Evolutionary conservation across 2,888 invertebrate species (phyloP).

Genomic region (Lissonota sp.): DNA sequence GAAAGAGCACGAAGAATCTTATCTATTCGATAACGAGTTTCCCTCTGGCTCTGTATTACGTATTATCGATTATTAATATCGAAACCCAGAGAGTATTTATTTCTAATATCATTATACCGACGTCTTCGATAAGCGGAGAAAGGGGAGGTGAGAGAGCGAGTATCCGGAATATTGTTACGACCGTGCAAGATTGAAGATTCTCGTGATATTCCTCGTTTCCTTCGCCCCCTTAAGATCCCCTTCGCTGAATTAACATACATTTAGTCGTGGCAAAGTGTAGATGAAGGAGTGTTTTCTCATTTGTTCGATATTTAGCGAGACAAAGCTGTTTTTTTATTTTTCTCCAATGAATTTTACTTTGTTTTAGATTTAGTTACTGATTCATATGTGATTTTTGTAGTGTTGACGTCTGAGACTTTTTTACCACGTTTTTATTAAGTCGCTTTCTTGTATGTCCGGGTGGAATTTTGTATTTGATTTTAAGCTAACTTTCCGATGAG

Average conservation of each 20-base stretch:
- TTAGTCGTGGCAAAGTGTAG: not conserved
- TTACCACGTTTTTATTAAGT: too few relatives aligned
- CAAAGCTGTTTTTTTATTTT: not conserved
- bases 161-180: conserved; percentile 27
- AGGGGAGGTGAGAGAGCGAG: not conserved
- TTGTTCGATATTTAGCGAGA: conserved; percentile 23
- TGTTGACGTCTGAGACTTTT: too few relatives aligned
- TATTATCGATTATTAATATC: conserved; percentile 2
- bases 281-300: conserved; percentile 23
- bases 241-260: conserved; percentile 24
- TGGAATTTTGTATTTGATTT: too few relatives aligned
- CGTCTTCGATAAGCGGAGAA: not conserved
- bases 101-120: conserved; percentile 13
- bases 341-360: too few relatives aligned
- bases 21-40: conserved; percentile 34
- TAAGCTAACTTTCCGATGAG: too few relatives aligned
- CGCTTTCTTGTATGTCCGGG: too few relatives aligned
- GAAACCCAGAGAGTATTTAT: conserved; percentile 25
- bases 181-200: conserved; percentile 21
- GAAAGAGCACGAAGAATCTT: conserved; percentile 27
- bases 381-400: too few relatives aligned
- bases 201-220: conserved; percentile 13
- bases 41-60: not conserved
- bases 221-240: not conserved
- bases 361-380: too few relatives aligned